phyloP scores from a whole-genome alignment of 53 echinoderm and acorn worm species.

The Arbacia lixula region DNA sequence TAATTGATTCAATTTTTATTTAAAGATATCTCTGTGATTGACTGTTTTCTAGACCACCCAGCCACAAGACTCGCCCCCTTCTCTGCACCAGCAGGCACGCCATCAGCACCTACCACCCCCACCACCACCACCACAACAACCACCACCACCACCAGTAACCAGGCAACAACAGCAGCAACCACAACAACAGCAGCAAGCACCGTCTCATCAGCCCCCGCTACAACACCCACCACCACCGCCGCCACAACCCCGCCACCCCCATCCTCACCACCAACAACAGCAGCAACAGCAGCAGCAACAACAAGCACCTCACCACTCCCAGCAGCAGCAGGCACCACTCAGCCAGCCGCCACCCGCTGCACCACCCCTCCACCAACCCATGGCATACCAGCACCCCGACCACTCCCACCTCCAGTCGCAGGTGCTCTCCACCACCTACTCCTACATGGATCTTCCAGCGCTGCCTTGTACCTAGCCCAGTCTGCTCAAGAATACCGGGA shows the following conservation, averaged over 20 bases:
- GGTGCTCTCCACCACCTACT: background rate
- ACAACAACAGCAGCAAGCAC: conserved; percentile 13
- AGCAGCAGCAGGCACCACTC: background rate
- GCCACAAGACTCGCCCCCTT: conserved; percentile 14
- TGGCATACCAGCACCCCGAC: conserved; percentile 22
- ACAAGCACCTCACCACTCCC: background rate
- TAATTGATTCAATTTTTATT: too few relatives aligned
- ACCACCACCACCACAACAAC: background rate
- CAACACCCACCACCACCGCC: background rate
- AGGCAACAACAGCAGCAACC: conserved; percentile 5
- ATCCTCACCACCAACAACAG: conserved; percentile 5
- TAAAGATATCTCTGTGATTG: too few relatives aligned
- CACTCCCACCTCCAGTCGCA: conserved; percentile 9
- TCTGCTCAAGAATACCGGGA: too few relatives aligned
- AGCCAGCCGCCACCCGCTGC: background rate
- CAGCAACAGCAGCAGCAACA: conserved; percentile 1
- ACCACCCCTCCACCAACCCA: conserved; percentile 25
- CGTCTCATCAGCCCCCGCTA: background rate
- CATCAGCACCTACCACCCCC: background rate
- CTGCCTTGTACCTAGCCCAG: background rate
- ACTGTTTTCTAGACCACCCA: conserved; percentile 1
- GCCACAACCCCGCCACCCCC: background rate
- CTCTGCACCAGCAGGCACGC: background rate
- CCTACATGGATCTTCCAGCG: conserved; percentile 40
- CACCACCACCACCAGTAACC: conserved; percentile 3